Conservation (phyloP, 2,888 invertebrate genomes). For the Phragmatobia fuliginosa region DNA sequence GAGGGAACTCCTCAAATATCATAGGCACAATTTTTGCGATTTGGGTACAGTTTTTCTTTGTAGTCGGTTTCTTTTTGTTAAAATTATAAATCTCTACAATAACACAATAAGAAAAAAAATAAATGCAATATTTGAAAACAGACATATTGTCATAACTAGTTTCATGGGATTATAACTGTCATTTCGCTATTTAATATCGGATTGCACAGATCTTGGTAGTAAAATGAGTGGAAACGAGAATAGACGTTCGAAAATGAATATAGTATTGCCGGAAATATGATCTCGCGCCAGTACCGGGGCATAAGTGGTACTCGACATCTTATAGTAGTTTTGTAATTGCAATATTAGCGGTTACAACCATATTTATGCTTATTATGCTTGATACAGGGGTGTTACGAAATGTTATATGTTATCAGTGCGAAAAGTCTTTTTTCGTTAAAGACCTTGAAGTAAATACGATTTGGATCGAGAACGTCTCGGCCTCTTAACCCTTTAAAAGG, state of each 20-base stretch:
- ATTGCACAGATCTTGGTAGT: not conserved
- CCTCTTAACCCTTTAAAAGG: not conserved
- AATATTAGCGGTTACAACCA: no score
- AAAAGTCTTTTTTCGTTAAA: not conserved
- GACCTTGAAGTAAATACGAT: not conserved
- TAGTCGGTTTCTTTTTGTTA: no score
- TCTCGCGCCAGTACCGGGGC: not conserved
- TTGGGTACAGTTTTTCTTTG: no score
- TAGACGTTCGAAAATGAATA: not conserved
- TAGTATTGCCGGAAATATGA: not conserved
- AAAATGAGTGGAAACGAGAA: not conserved
- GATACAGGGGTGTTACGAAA: not conserved
- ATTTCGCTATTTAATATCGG: not conserved
- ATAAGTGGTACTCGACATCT: not conserved
- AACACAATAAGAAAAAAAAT: not conserved
- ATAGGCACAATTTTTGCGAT: no score
- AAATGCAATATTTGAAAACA: not conserved
- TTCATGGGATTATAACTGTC: not conserved
- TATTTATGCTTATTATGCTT: no score
- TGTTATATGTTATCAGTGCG: not conserved
- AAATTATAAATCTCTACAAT: not conserved
- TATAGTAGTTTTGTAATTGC: not conserved
- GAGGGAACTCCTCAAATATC: no score
- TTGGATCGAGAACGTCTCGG: not conserved
- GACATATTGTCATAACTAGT: not conserved